These are phyloP conservation scores for Sialis lutaria DNA, from an alignment of 2,888 invertebrate species.

Conservation along the genomic window DNA sequence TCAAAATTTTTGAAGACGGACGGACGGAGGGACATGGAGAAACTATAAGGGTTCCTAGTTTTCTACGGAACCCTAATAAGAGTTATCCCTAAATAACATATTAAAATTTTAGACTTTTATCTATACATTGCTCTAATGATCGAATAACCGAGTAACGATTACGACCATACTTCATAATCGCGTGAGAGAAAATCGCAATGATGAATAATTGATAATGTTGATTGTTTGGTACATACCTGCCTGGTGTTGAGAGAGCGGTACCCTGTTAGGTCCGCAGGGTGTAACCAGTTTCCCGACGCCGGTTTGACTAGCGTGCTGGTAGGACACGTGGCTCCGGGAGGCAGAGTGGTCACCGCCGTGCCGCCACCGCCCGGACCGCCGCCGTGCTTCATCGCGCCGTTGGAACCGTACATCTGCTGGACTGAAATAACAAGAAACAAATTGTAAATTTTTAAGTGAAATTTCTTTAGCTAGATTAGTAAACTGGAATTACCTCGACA, in stretches of 20 bases:
- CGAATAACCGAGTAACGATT: too few relatives aligned
- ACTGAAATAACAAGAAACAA: conserved; percentile 30
- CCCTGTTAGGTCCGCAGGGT: conserved; percentile 69
- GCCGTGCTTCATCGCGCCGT: conserved; percentile 46
- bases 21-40: too few relatives aligned
- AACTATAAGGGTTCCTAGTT: too few relatives aligned
- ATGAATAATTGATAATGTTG: not conserved
- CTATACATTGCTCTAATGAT: too few relatives aligned
- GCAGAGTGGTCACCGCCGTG: conserved; percentile 35
- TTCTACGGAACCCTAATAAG: too few relatives aligned
- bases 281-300: conserved; percentile 87
- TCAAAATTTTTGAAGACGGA: too few relatives aligned
- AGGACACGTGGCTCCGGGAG: conserved; percentile 26
- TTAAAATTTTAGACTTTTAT: too few relatives aligned
- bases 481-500: not conserved
- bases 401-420: conserved; percentile 59
- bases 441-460: too few relatives aligned
- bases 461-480: not conserved
- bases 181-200: too few relatives aligned
- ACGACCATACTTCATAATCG: too few relatives aligned
- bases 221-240: conserved; percentile 12
- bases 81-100: too few relatives aligned
- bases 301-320: conserved; percentile 35
- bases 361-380: conserved; percentile 30
- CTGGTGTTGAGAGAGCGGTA: conserved; percentile 27